Evolutionary conservation across 2,113 vertebrate species (phyloP).

Genomic region (Argyrosomus japonicus): DNA sequence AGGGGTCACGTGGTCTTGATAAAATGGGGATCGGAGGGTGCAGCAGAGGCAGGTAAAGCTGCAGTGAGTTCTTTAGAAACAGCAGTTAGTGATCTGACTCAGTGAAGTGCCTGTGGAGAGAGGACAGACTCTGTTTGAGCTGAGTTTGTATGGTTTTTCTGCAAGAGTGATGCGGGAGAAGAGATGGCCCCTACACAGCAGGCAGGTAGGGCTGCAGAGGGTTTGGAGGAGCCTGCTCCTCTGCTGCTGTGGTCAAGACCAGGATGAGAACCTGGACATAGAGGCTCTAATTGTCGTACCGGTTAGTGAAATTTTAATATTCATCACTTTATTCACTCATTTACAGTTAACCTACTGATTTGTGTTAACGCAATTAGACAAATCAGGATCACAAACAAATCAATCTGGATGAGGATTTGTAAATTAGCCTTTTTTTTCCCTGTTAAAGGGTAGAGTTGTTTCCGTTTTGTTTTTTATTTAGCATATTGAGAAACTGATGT

Average conservation of each 20-base stretch:
- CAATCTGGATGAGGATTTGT: background rate
- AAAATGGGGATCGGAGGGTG: constrained; percentile 49
- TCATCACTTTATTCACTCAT: background rate
- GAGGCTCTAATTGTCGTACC: constrained; percentile 73
- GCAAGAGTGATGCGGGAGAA: constrained; percentile 42
- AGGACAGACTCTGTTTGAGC: background rate
- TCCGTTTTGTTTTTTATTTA: background rate
- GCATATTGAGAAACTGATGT: background rate
- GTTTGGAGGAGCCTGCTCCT: constrained; percentile 39
- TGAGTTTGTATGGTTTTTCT: background rate
- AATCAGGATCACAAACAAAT: no score
- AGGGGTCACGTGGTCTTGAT: constrained; percentile 40
- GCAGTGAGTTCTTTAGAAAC: constrained; percentile 37
- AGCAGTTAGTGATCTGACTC: constrained; percentile 8
- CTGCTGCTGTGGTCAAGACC: constrained; percentile 49
- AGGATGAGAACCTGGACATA: constrained; percentile 55
- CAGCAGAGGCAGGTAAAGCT: constrained; percentile 54
- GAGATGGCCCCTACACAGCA: constrained; percentile 24
- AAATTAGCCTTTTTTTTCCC: background rate
- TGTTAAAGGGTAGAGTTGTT: background rate
- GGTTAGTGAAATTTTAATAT: constrained; percentile 67
- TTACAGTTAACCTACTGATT: background rate
- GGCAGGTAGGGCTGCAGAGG: constrained; percentile 37
- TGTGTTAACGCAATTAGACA: constrained; percentile 2
- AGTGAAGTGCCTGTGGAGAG: background rate